Conservation (phyloP, 2,888 invertebrate genomes). For the Acronicta leporina region DNA sequence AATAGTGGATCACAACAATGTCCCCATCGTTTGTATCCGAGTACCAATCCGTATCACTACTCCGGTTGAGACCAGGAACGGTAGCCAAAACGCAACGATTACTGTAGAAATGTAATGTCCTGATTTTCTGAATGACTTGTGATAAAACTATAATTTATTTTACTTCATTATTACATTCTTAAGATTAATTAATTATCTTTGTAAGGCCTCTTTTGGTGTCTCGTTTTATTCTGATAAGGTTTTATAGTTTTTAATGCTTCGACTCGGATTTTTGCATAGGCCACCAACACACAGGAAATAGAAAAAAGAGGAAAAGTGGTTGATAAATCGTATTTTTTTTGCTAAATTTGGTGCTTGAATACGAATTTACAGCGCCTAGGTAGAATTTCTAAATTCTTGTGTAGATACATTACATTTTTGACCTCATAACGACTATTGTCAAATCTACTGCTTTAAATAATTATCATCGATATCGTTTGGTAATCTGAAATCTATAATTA, state of each 20-base stretch:
- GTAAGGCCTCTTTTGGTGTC: not conserved
- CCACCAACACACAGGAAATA: too few relatives aligned
- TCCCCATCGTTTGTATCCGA: conserved; percentile 54
- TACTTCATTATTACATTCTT: not conserved
- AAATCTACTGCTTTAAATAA: too few relatives aligned
- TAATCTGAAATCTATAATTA: not conserved
- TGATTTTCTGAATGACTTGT: not conserved
- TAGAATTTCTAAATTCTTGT: too few relatives aligned
- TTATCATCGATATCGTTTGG: too few relatives aligned
- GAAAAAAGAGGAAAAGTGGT: too few relatives aligned
- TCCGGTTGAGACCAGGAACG: conserved; percentile 1
- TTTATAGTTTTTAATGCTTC: too few relatives aligned
- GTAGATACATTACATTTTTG: too few relatives aligned
- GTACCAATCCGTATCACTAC: conserved; percentile 29
- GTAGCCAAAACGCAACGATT: conserved; percentile 54
- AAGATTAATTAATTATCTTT: not conserved
- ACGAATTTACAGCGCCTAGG: too few relatives aligned
- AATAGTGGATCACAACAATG: conserved; percentile 52
- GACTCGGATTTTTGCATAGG: too few relatives aligned
- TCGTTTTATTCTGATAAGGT: not conserved
- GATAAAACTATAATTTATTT: not conserved
- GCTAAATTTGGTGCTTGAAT: too few relatives aligned
- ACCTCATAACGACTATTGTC: too few relatives aligned
- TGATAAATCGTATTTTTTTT: too few relatives aligned
- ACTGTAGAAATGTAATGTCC: conserved; percentile 1